Evolutionary conservation across 2,797 vertebrate genomes (phyloP), one percentile per base, ranked within the genome.

Genomic region (Sphenopsis melanotis): DNA sequence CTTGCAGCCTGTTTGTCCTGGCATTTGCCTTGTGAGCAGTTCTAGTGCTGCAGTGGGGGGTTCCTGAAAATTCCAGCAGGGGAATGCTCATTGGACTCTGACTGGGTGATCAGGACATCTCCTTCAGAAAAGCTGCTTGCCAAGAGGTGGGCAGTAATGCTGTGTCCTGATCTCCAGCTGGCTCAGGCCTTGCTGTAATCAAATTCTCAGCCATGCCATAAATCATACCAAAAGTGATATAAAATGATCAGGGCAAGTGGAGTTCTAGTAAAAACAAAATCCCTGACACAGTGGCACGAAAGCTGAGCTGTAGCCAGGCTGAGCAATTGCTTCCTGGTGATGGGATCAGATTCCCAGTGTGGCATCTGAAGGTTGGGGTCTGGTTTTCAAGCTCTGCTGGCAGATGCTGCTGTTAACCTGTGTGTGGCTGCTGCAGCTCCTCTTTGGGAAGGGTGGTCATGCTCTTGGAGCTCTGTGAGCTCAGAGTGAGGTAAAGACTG

Each of bases 261-360:
- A 87, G 55, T 63, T 89, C 57, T 88, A 81, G 83, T 60, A n/a
- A 83, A 94, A 95, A 59, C 81, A 93, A 91, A 89, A 65, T 52
- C 46, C 42, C 42, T 83, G 72, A 53, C 78, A 53, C 72, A 41
- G 71, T 75, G 76, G 57, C 64, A 41, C 34, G 65, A 81, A 92
- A 93, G 37, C 56, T 55, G 90, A 93, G 87, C 47, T 63, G 60
- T 64, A 78, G 36, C 52, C 69, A 75, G 90, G 37, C 75, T n/a
- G 68, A 85, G 55, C 72, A 60, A 57, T 83, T 89, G 65, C 69
- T 85, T 95, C 79, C 96, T 81, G 32, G 57, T 65, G 50, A 42
- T 46, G 39, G 26, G 87, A 52, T 15, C 65, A 6, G 60, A 26
- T 89, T 95, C 46, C 46, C 78, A 36, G 46, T 10, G 49, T 89